phyloP scores from a whole-genome alignment of 30 jellyfish, hydroid and myxozoan species.

The Nemopilema nomurai region DNA sequence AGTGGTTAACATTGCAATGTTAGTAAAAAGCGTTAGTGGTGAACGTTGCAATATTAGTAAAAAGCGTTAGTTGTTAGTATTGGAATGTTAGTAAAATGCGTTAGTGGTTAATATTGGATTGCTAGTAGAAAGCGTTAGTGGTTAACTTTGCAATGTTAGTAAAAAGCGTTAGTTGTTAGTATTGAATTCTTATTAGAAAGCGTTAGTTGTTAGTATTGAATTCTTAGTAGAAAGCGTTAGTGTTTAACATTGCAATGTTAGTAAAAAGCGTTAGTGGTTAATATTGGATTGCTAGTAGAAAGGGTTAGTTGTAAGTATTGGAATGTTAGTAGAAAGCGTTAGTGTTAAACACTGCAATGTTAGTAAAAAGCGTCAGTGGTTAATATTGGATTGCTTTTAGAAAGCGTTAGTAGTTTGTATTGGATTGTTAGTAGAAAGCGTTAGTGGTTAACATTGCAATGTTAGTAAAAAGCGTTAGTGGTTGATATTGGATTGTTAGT shows the following conservation, averaged over 20 bases:
- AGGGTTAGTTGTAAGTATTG: neutral
- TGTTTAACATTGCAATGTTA: neutral
- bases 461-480: neutral
- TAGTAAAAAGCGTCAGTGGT: neutral
- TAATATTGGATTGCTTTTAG: too few relatives aligned
- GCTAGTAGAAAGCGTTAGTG: constrained; percentile 10
- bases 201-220: neutral
- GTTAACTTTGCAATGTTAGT: neutral
- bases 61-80: neutral
- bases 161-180: constrained; percentile 1
- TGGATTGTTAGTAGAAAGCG: neutral
- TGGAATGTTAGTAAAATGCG: neutral
- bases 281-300: neutral
- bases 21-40: neutral
- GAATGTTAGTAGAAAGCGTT: neutral
- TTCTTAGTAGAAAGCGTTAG: neutral
- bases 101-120: constrained; percentile 1
- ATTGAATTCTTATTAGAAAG: neutral
- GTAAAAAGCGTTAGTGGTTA: neutral
- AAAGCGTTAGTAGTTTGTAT: neutral
- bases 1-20: neutral
- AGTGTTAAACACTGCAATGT: neutral
- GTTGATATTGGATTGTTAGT: neutral
- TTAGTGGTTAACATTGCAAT: neutral
- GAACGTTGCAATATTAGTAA: neutral